phyloP scores from a whole-genome alignment of 2,113 vertebrate genomes.

The Crotophaga sulcirostris region DNA sequence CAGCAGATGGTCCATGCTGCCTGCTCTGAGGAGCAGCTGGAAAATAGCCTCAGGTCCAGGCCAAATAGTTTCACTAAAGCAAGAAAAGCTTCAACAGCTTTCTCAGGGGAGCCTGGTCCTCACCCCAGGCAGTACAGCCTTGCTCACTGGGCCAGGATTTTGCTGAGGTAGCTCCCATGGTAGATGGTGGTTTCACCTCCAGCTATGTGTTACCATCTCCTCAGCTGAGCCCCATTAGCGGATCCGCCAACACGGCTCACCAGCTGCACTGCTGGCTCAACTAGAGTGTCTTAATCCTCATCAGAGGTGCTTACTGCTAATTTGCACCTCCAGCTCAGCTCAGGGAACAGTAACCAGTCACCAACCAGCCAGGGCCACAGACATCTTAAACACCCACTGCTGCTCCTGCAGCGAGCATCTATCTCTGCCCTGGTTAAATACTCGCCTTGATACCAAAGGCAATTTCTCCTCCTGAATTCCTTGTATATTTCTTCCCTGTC shows the following conservation, averaged over 20 bases:
- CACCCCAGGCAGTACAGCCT: background rate
- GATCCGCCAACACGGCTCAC: background rate
- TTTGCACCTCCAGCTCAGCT: background rate
- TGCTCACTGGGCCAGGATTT: background rate
- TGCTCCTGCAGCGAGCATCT: background rate
- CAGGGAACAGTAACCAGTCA: background rate
- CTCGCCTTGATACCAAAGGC: background rate
- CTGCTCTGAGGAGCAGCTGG: background rate
- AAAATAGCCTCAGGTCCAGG: background rate
- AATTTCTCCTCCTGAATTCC: background rate
- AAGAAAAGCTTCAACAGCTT: background rate
- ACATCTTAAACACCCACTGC: background rate
- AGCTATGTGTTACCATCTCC: background rate
- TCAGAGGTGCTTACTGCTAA: background rate
- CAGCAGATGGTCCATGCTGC: background rate
- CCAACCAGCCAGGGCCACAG: background rate
- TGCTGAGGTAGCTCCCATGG: background rate
- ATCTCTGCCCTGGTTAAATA: rapidly evolving
- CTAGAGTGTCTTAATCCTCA: background rate
- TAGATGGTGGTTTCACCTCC: background rate
- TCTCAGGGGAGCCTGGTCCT: background rate
- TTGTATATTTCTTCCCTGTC: background rate
- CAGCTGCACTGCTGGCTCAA: background rate
- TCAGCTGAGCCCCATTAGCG: background rate
- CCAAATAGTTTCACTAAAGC: background rate